Percentiles rank a stretch among this genome's conserved stretches.
phyloP scores from a whole-genome alignment of 2,888 invertebrate species.

The Trimorus sp. region DNA sequence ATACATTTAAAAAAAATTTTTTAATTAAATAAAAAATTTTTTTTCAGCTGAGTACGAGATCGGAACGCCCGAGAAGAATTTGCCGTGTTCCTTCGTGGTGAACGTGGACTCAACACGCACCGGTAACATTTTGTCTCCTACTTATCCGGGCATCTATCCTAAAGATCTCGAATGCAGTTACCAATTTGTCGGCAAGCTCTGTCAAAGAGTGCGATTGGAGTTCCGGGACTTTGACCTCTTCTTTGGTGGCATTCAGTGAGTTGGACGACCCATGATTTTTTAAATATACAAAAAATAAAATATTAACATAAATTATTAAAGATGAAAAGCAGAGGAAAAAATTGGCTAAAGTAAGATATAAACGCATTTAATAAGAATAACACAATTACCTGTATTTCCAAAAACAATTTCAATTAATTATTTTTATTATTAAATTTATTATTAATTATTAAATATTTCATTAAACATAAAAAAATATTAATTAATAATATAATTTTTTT shows the following conservation, averaged over 20 bases:
- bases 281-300: too few relatives aligned
- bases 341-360: too few relatives aligned
- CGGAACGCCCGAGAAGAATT: constrained; percentile 93
- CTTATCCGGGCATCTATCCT: constrained; percentile 99
- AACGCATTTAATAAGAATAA: too few relatives aligned
- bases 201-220: constrained; percentile 96
- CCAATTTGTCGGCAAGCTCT: constrained; percentile 93
- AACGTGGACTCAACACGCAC: constrained; percentile 87
- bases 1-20: constrained; percentile 3
- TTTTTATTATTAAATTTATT: too few relatives aligned
- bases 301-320: too few relatives aligned
- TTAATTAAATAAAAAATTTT: constrained; percentile 31
- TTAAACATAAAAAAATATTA: too few relatives aligned
- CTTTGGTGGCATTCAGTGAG: constrained; percentile 99
- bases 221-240: constrained; percentile 99
- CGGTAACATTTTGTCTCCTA: constrained; percentile 96
- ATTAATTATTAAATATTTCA: too few relatives aligned
- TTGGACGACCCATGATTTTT: constrained; percentile 68
- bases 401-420: too few relatives aligned
- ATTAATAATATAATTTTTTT: too few relatives aligned
- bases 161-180: constrained; percentile 97
- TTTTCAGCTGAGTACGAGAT: constrained; percentile 93
- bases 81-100: constrained; percentile 94
- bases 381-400: too few relatives aligned
- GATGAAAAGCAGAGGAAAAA: too few relatives aligned